A percentile compares a stretch with the other conserved stretches of the same genome.
phyloP scores from a whole-genome alignment of 2,113 vertebrate genomes.

The Morone chrysops region DNA sequence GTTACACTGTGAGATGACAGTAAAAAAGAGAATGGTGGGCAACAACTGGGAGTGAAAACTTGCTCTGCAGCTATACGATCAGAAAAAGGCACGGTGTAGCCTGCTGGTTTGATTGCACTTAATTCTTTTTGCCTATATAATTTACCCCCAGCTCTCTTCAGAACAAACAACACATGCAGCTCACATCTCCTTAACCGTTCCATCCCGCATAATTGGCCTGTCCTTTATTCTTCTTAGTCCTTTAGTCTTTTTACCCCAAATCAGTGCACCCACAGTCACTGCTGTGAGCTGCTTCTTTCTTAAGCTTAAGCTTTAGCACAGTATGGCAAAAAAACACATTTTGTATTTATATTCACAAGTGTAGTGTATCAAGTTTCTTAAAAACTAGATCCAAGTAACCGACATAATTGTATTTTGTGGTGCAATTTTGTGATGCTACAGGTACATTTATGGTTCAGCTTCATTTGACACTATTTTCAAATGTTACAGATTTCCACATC shows the following conservation, averaged over 20 bases:
- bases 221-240: slow-evolving; percentile 14
- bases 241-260: slow-evolving; percentile 11
- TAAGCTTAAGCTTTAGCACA: slow-evolving; percentile 31
- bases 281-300: slow-evolving; percentile 22
- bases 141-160: slow-evolving; percentile 38
- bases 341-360: slow-evolving; percentile 17
- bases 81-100: slow-evolving; percentile 5
- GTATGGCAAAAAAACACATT: slow-evolving; percentile 20
- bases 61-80: slow-evolving; percentile 11
- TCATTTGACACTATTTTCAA: slow-evolving; percentile 7
- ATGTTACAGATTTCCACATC: slow-evolving; percentile 6
- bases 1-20: slow-evolving; percentile 2
- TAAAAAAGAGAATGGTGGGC: background rate
- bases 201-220: slow-evolving; percentile 38
- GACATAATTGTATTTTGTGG: background rate
- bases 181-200: slow-evolving; percentile 36
- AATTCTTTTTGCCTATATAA: slow-evolving; percentile 29
- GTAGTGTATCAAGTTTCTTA: slow-evolving; percentile 8
- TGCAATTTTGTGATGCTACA: background rate
- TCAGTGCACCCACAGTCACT: slow-evolving; percentile 8
- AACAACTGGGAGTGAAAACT: background rate
- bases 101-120: slow-evolving; percentile 40
- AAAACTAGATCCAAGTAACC: slow-evolving; percentile 5
- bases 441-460: background rate
- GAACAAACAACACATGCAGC: slow-evolving; percentile 40